Conservation (phyloP, 2,113 vertebrate genomes). For the Bungarus multicinctus region DNA sequence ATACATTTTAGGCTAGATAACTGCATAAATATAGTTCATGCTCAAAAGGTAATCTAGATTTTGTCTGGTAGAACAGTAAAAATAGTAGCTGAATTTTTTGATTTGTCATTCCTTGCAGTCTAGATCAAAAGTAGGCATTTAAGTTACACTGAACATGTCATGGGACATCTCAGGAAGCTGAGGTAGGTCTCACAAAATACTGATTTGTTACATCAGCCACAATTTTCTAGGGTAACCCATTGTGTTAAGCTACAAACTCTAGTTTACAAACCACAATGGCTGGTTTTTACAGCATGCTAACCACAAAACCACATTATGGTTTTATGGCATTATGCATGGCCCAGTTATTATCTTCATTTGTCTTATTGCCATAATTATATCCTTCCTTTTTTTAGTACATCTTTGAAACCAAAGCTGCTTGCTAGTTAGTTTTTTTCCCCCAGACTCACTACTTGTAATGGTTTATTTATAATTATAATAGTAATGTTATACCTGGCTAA, state of each 20-base stretch:
- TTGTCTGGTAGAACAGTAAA: not conserved
- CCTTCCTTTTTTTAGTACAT: not conserved
- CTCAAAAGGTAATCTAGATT: not conserved
- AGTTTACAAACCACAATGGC: not conserved
- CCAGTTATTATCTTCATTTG: not conserved
- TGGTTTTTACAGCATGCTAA: not conserved
- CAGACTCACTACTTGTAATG: not conserved
- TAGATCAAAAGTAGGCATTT: not conserved
- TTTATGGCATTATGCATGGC: not conserved
- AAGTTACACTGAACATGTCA: not conserved
- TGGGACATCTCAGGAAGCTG: not conserved
- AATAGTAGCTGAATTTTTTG: not conserved
- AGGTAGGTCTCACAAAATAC: not conserved
- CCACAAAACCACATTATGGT: not conserved
- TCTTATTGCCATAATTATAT: not conserved
- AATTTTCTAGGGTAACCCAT: not conserved
- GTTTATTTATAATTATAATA: not conserved
- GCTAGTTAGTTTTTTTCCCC: not conserved
- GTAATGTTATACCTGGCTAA: not conserved
- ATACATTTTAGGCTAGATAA: not conserved
- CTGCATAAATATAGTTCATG: not conserved
- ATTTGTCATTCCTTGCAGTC: not conserved
- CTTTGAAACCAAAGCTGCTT: not conserved
- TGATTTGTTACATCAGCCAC: not conserved
- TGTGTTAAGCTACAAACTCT: not conserved